These are phyloP conservation scores for Globia sparganii DNA, from an alignment of 2,888 invertebrate species.

Conservation along the genomic window DNA sequence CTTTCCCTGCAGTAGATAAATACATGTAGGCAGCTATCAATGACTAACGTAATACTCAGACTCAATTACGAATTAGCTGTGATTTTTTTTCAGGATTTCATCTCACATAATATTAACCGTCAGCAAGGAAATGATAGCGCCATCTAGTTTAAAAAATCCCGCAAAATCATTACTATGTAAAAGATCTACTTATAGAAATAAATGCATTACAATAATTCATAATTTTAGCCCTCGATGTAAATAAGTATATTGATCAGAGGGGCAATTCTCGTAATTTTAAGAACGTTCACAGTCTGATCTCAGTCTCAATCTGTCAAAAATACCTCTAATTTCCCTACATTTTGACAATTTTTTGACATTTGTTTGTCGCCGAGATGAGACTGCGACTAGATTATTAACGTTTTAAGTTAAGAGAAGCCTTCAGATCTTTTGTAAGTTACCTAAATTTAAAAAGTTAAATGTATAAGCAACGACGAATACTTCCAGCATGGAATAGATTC, in stretches of 20 bases:
- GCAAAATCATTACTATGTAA: not conserved
- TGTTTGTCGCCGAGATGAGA: too few species aligned
- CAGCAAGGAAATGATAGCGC: not conserved
- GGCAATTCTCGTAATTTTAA: too few species aligned
- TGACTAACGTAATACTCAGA: not conserved
- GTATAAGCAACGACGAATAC: not conserved
- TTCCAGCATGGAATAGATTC: too few species aligned
- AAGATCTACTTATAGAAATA: not conserved
- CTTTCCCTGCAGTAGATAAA: not conserved
- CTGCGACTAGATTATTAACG: too few species aligned
- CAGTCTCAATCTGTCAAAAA: too few species aligned
- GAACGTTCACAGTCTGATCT: too few species aligned
- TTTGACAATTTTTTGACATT: too few species aligned
- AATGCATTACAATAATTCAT: not conserved
- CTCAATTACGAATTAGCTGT: not conserved
- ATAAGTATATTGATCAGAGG: too few species aligned
- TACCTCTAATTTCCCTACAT: too few species aligned
- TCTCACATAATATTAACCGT: not conserved
- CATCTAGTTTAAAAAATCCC: not conserved
- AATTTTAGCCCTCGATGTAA: not conserved
- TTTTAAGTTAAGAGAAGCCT: too few species aligned
- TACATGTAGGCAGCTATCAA: not conserved
- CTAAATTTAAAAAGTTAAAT: constrained; percentile 2
- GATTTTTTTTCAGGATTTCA: not conserved
- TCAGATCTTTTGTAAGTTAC: too few species aligned